Percentiles rank a stretch among this genome's conserved stretches.
phyloP scores from a whole-genome alignment of 2,888 invertebrate genomes.

The Macaria notata region DNA sequence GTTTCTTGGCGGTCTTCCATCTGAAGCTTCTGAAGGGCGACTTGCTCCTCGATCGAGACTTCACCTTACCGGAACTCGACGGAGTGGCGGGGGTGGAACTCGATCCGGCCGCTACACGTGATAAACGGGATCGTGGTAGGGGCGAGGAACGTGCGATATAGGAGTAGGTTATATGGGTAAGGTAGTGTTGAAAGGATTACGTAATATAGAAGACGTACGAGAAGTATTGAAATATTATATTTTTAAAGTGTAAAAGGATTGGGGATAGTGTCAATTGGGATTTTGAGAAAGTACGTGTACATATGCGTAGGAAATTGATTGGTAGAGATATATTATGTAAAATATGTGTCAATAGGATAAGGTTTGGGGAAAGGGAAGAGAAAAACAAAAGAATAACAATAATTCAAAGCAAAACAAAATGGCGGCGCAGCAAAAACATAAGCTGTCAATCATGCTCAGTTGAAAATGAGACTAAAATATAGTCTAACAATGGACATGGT shows the following conservation, averaged over 20 bases:
- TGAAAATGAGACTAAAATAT: constrained; percentile 24
- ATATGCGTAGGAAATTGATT: background rate
- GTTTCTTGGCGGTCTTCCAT: constrained; percentile 91
- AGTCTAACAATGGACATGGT: constrained; percentile 31
- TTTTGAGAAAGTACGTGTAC: too few species aligned
- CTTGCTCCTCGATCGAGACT: constrained; percentile 95
- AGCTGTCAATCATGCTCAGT: constrained; percentile 57
- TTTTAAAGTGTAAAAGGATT: background rate
- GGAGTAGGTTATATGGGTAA: constrained; percentile 10
- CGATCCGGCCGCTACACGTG: constrained; percentile 64
- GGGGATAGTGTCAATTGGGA: too few species aligned
- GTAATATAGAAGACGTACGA: too few species aligned
- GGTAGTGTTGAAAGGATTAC: background rate
- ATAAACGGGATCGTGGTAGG: constrained; percentile 37
- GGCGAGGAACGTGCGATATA: constrained; percentile 30
- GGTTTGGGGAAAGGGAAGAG: constrained; percentile 34
- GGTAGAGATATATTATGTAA: background rate
- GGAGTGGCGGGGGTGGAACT: constrained; percentile 72
- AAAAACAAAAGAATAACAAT: constrained; percentile 60
- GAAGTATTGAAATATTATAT: background rate
- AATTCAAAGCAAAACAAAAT: constrained; percentile 74
- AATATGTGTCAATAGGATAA: constrained; percentile 10
- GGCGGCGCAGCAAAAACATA: constrained; percentile 71
- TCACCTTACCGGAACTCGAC: constrained; percentile 85
- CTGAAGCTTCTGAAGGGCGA: constrained; percentile 97